A percentile compares a stretch with the other conserved stretches of the same genome.
These are phyloP conservation scores for Catalaphyllia jardinei DNA, from an alignment of 64 coral and sea anemone species.

Conservation along the genomic window DNA sequence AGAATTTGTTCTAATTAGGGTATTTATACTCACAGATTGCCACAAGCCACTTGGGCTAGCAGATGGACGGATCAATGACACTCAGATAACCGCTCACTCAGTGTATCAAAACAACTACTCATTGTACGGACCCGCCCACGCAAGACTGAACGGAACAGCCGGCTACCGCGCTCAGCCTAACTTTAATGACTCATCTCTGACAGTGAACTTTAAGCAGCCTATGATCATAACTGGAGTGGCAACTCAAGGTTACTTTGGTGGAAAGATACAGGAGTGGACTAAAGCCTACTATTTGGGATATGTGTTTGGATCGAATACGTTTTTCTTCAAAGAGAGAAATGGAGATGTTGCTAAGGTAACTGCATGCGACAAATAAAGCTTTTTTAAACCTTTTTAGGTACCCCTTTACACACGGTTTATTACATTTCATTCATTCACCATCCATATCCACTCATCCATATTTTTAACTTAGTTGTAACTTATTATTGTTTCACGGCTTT, in stretches of 20 bases:
- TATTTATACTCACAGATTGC: conserved; percentile 56
- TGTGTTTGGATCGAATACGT: background rate
- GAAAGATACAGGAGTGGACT: conserved; percentile 63
- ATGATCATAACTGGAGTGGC: conserved; percentile 84
- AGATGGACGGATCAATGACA: conserved; percentile 54
- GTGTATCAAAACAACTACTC: conserved; percentile 52
- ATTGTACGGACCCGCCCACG: conserved; percentile 53
- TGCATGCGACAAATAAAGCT: no score
- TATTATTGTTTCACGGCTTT: no score
- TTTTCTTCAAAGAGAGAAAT: conserved; percentile 25
- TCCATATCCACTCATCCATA: no score
- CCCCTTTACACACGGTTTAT: no score
- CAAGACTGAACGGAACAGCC: conserved; percentile 53
- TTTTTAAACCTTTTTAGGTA: no score
- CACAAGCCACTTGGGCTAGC: conserved; percentile 67
- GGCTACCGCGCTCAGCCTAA: conserved; percentile 71
- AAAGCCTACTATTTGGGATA: conserved; percentile 57
- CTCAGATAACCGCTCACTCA: conserved; percentile 58
- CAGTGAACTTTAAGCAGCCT: conserved; percentile 49
- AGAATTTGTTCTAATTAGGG: background rate
- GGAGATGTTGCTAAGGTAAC: background rate
- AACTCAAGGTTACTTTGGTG: conserved; percentile 70
- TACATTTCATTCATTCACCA: no score
- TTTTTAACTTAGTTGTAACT: no score
- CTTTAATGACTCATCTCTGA: conserved; percentile 9